Conservation (phyloP, 1,140 invertebrate species). For the Tribolium madens region DNA sequence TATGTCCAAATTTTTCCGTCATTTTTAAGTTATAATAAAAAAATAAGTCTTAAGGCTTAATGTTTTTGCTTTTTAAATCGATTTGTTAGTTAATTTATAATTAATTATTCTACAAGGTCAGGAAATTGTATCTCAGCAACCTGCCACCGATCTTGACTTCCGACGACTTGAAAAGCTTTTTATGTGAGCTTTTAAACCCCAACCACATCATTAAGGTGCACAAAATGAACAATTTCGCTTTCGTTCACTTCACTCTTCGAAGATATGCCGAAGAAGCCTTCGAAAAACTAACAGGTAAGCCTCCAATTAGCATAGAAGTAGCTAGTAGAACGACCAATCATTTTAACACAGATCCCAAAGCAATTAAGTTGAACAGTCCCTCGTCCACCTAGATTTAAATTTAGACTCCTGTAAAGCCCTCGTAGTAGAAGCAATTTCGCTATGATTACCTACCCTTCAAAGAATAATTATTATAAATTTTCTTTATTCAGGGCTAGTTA, state of each 20-base stretch:
- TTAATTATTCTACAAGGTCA: slow-evolving; percentile 68
- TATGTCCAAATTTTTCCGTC: no score
- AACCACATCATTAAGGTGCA: slow-evolving; percentile 45
- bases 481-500: background rate
- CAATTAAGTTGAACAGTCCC: background rate
- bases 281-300: slow-evolving; percentile 64
- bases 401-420: no score
- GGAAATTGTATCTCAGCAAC: slow-evolving; percentile 66
- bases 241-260: slow-evolving; percentile 68
- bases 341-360: background rate
- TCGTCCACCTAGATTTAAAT: background rate
- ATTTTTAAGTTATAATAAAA: no score
- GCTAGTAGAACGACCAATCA: background rate
- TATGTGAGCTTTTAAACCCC: slow-evolving; percentile 5
- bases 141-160: slow-evolving; percentile 41
- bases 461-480: no score
- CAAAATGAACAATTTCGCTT: slow-evolving; percentile 66
- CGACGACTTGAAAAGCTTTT: slow-evolving; percentile 24
- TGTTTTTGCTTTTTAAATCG: no score
- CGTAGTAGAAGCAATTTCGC: no score
- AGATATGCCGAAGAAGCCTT: slow-evolving; percentile 67
- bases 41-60: no score
- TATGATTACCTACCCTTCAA: background rate
- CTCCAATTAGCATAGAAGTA: background rate
- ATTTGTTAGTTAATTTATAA: slow-evolving; percentile 7